Conservation (phyloP, 2,888 invertebrate genomes). For the Frankliniella intonsa region DNA sequence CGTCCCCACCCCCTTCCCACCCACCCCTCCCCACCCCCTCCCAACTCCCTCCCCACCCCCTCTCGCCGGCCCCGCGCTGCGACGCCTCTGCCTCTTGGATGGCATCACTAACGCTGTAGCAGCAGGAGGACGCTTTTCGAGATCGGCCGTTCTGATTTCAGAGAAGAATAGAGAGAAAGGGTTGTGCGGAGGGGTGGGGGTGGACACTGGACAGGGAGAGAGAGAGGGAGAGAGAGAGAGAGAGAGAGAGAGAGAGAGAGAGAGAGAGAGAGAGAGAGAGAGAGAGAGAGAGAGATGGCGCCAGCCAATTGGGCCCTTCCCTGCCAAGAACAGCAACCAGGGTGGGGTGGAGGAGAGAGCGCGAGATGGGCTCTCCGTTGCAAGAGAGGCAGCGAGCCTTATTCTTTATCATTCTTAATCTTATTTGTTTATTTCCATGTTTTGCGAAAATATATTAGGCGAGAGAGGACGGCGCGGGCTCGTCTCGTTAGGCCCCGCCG, state of each 20-base stretch:
- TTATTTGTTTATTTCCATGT: conserved; percentile 27
- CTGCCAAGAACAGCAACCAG: neutral
- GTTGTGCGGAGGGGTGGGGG: neutral
- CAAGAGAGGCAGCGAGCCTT: neutral
- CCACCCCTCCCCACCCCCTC: neutral
- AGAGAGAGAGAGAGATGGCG: neutral
- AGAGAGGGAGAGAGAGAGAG: neutral
- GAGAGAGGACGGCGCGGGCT: neutral
- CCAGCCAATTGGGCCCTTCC: neutral
- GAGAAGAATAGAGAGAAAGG: neutral
- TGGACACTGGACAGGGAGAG: neutral
- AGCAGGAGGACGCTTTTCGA: neutral
- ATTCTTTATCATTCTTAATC: conserved; percentile 27
- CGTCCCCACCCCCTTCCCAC: neutral
- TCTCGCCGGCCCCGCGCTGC: neutral
- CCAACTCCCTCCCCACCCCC: neutral
- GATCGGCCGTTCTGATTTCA: neutral
- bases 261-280: neutral
- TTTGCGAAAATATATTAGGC: conserved; percentile 18
- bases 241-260: conserved; percentile 1
- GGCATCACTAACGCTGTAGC: neutral
- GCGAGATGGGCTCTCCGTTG: neutral
- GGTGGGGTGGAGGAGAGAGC: neutral
- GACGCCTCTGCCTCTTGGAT: neutral
- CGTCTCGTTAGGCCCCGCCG: neutral